Evolutionary conservation across 2,113 vertebrate species (phyloP).

Genomic region (Istiophorus platypterus): DNA sequence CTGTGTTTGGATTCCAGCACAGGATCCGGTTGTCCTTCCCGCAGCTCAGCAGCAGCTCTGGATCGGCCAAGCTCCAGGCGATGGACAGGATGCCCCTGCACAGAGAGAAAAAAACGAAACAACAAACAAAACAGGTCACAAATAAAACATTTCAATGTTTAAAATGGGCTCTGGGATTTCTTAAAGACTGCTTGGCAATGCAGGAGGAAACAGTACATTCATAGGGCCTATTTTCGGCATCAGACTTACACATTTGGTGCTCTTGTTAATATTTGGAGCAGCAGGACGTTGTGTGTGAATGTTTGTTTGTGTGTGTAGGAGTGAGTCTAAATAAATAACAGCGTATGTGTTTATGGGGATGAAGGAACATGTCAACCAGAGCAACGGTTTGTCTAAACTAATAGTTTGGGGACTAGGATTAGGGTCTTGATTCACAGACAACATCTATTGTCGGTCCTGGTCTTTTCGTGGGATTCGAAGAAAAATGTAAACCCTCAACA

Average conservation of each 20-base stretch:
- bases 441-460: no score
- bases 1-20: conserved; percentile 96
- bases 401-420: no score
- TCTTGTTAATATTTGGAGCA: neutral
- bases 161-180: neutral
- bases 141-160: neutral
- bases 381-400: no score
- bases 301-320: neutral
- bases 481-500: neutral
- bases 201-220: no score
- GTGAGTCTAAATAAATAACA: neutral
- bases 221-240: neutral
- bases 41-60: conserved; percentile 94
- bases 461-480: neutral
- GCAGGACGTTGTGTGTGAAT: neutral
- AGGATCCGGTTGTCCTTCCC: conserved; percentile 97
- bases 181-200: no score
- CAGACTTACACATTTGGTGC: neutral
- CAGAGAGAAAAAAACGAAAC: neutral
- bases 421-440: no score
- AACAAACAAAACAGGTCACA: no score
- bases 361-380: no score
- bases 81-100: conserved; percentile 92
- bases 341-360: neutral
- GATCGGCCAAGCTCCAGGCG: conserved; percentile 95